Evolutionary conservation across 2,888 invertebrate genomes (phyloP), one percentile per base, ranked within the genome.

Genomic region (Spatulosminthurus flaviceps): DNA sequence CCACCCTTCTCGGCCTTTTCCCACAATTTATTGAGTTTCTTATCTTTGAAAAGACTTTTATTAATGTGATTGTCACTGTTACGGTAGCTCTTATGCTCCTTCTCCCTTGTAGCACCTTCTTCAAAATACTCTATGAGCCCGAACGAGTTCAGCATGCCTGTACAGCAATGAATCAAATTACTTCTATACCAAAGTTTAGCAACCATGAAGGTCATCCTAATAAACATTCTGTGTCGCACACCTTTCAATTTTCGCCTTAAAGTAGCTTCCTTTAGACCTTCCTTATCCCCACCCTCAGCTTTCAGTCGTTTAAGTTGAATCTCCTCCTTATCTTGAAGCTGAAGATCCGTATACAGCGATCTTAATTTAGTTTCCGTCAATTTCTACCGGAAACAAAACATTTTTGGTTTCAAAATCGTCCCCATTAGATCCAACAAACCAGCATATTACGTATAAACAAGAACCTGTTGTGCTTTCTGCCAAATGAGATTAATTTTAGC

Each of bases 281-380:
- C 95, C 85, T 94, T 94, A 87, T 97, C 97, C 82, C 92, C 91
- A 26, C 94, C 94, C 85, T 96, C 95, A 67, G 92, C 90, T 86
- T 93, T 94, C 1, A 93, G 87, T 86, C 93, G 92, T 87, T 97
- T 97, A 87, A 92, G 92, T 0, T 92, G 91, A 43, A 96, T 89
- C 89, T 97, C 96, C 87, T 95, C 94, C 89, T 96, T 96, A 86
- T 97, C 97, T 82, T 97, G 97, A 66, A 96, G 91, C 89, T 94
- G 95, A 7, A 97, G 88, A 86, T 97, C 97, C 87, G 94, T 93
- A 87, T 93, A 95, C 24, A 97, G 87, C 0, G 95, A 94, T 86
- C 94, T 94, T 34, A 97, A 88, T 87, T 95, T 95, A 0, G 92
- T 90, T 86, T 95, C 94, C 4, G 95, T 92, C 61, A 97, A 87